A percentile compares a stretch with the other conserved stretches of the same genome.
Evolutionary conservation across 1,140 invertebrate genomes (phyloP).

Genomic region (Drosophila kikkawai): DNA sequence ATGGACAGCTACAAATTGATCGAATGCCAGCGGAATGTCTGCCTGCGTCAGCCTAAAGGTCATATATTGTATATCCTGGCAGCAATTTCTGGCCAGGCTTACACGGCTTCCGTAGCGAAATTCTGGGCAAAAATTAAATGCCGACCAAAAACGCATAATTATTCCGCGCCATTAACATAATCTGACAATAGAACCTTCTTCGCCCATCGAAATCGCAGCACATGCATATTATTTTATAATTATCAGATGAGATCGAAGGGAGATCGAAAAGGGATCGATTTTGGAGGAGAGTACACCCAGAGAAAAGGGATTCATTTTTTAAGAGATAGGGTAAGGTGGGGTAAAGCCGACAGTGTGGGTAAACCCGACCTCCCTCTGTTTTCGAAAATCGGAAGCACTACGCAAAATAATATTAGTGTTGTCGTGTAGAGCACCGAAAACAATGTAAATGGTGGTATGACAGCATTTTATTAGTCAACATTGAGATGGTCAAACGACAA

Average conservation of each 20-base stretch:
- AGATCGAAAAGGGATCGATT: conserved; percentile 8
- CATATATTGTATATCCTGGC: conserved; percentile 52
- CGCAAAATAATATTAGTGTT: too few species aligned
- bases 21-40: conserved; percentile 56
- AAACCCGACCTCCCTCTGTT: too few species aligned
- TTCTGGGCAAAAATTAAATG: conserved; percentile 38
- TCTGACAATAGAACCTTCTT: conserved; percentile 64
- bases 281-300: not conserved
- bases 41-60: conserved; percentile 56
- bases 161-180: conserved; percentile 73
- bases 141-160: conserved; percentile 63
- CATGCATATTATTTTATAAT: conserved; percentile 53
- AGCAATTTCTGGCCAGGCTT: conserved; percentile 49
- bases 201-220: conserved; percentile 32
- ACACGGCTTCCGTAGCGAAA: conserved; percentile 71
- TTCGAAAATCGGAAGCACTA: too few species aligned
- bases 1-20: conserved; percentile 79
- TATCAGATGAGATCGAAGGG: conserved; percentile 42
- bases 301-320: not conserved
- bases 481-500: too few species aligned
- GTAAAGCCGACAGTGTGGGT: too few species aligned
- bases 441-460: too few species aligned
- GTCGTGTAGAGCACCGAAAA: too few species aligned
- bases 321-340: too few species aligned
- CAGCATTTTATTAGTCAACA: too few species aligned